These are phyloP conservation scores for Latrodectus elegans DNA, from an alignment of 2,888 invertebrate species.

Conservation along the genomic window DNA sequence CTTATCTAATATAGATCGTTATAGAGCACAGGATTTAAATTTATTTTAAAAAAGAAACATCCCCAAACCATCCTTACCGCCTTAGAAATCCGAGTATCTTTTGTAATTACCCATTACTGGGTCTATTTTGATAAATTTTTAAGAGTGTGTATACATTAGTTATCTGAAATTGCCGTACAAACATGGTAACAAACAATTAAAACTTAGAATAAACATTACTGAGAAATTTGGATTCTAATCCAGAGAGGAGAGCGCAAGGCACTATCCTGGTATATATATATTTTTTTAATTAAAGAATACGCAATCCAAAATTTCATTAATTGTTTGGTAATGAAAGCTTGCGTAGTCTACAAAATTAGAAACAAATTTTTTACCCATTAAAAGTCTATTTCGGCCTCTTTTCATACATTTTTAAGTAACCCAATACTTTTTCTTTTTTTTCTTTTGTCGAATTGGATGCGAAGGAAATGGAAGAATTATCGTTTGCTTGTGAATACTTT, in stretches of 20 bases:
- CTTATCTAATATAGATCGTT: no score
- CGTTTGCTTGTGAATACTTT: no score
- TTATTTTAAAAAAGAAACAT: no score
- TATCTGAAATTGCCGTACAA: neutral
- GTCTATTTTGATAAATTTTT: conserved; percentile 5
- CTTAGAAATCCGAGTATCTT: neutral
- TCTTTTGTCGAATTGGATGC: no score
- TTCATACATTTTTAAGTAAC: neutral
- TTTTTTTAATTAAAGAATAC: no score
- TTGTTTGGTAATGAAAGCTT: neutral
- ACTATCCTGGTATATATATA: no score
- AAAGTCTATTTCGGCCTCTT: neutral
- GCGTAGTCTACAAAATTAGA: neutral
- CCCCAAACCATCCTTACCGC: neutral
- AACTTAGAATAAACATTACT: neutral
- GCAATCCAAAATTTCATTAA: neutral
- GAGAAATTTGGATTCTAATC: no score
- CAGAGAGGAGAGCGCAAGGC: no score
- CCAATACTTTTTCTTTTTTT: no score
- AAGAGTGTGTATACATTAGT: neutral
- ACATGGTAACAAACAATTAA: neutral
- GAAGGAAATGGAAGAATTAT: no score
- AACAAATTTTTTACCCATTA: neutral
- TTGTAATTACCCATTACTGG: neutral
- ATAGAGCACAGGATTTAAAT: no score